Percentiles rank a stretch among this genome's conserved stretches.
Conservation (phyloP, 1,140 invertebrate species). For the Heliconius himera region DNA sequence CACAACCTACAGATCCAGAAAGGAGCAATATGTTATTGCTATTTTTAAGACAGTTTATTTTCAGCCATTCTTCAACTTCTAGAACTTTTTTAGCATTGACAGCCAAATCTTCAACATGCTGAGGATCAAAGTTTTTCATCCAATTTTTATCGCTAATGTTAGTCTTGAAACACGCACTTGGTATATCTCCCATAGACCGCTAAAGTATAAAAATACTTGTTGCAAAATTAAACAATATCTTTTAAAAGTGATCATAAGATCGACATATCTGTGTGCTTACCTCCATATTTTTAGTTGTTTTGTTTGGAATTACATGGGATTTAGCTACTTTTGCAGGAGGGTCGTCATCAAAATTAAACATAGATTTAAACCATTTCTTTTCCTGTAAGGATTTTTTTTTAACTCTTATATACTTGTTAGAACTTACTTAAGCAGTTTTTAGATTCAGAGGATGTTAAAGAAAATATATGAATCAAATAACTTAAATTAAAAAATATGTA, state of each 20-base stretch:
- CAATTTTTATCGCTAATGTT: conserved; percentile 73
- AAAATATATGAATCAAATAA: background rate
- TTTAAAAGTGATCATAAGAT: conserved; percentile 2
- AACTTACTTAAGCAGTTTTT: too few species aligned
- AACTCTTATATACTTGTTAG: too few species aligned
- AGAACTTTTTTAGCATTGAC: conserved; percentile 84
- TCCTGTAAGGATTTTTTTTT: conserved; percentile 39
- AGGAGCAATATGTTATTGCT: conserved; percentile 83
- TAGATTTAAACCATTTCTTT: conserved; percentile 69
- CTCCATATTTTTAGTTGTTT: conserved; percentile 4
- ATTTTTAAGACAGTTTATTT: conserved; percentile 55
- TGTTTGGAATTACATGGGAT: conserved; percentile 24
- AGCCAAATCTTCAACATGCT: conserved; percentile 81
- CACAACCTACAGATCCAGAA: conserved; percentile 88
- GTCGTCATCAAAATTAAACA: conserved; percentile 64
- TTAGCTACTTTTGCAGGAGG: conserved; percentile 47
- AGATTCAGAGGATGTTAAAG: background rate
- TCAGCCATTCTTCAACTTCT: conserved; percentile 84
- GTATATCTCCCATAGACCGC: background rate
- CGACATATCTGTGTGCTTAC: background rate
- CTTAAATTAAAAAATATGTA: background rate
- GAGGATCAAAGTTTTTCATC: conserved; percentile 83
- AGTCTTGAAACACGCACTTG: background rate
- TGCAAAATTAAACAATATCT: background rate
- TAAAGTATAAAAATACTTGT: conserved; percentile 10